Evolutionary conservation across 2,113 vertebrate species (phyloP).

Genomic region (Athene cunicularia): DNA sequence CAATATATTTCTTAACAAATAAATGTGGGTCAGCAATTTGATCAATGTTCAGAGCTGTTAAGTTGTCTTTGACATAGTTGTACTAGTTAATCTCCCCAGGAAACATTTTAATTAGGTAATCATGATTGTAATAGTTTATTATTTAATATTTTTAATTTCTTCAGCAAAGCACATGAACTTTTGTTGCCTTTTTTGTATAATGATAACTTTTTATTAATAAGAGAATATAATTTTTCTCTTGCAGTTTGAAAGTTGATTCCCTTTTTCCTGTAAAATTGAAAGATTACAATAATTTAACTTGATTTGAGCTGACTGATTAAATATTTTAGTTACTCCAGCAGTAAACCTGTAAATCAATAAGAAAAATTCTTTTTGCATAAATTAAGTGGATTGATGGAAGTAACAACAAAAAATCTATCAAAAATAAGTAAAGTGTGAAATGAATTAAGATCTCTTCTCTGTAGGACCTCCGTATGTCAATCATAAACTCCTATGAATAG

Average conservation of each 20-base stretch:
- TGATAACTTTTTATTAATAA: neutral
- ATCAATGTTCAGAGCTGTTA: neutral
- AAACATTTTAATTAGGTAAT: neutral
- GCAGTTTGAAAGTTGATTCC: neutral
- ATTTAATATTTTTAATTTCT: neutral
- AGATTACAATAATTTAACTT: neutral
- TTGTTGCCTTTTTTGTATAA: neutral
- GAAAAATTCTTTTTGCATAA: neutral
- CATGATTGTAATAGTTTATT: neutral
- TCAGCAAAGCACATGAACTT: neutral
- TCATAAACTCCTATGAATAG: neutral
- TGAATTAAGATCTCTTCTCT: neutral
- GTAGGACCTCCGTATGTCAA: neutral
- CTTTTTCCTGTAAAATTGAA: neutral
- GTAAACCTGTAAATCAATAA: neutral
- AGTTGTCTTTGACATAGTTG: neutral
- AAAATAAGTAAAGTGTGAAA: neutral
- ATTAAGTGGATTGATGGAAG: neutral
- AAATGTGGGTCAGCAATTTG: neutral
- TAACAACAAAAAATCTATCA: neutral
- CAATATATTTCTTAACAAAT: rapidly evolving
- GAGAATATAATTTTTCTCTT: neutral
- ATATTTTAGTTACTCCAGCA: neutral
- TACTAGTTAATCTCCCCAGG: neutral
- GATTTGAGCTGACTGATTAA: neutral